Conservation (phyloP, 2,888 invertebrate species). For the Drosophila formosana region DNA sequence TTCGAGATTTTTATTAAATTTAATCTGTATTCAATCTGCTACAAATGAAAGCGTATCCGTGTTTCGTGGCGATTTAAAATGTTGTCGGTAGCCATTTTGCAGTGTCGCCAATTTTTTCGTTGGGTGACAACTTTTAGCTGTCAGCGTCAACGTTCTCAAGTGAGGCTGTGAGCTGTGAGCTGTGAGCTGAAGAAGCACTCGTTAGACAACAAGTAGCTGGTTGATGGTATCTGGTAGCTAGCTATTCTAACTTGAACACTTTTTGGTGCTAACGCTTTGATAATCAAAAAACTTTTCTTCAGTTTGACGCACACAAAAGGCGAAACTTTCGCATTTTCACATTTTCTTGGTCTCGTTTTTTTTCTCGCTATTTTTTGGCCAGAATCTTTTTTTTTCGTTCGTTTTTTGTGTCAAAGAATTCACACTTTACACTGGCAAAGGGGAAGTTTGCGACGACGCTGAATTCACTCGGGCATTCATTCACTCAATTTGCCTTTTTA, state of each 20-base stretch:
- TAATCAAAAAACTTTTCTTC: constrained; percentile 77
- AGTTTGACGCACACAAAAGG: constrained; percentile 77
- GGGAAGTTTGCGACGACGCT: constrained; percentile 43
- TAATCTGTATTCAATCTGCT: neutral
- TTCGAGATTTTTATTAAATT: too few species aligned
- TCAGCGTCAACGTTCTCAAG: constrained; percentile 57
- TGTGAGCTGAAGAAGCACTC: constrained; percentile 47
- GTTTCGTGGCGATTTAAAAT: constrained; percentile 7
- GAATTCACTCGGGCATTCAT: constrained; percentile 72
- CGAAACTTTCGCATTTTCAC: constrained; percentile 66
- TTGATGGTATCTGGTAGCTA: constrained; percentile 16
- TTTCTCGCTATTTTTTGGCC: constrained; percentile 4
- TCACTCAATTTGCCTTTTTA: constrained; percentile 77
- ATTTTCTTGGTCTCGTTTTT: constrained; percentile 30
- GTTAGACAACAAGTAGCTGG: constrained; percentile 73
- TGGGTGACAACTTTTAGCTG: constrained; percentile 68
- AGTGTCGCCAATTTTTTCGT: constrained; percentile 68
- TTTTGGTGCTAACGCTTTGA: constrained; percentile 79
- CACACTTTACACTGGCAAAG: constrained; percentile 60
- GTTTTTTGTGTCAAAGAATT: constrained; percentile 55
- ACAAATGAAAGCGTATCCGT: constrained; percentile 40
- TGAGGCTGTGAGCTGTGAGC: constrained; percentile 35
- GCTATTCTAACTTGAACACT: constrained; percentile 69
- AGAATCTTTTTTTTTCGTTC: neutral
- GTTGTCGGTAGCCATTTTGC: constrained; percentile 46